Evolutionary conservation across 1,140 invertebrate species (phyloP).

Genomic region (Harlomillsia oculata): DNA sequence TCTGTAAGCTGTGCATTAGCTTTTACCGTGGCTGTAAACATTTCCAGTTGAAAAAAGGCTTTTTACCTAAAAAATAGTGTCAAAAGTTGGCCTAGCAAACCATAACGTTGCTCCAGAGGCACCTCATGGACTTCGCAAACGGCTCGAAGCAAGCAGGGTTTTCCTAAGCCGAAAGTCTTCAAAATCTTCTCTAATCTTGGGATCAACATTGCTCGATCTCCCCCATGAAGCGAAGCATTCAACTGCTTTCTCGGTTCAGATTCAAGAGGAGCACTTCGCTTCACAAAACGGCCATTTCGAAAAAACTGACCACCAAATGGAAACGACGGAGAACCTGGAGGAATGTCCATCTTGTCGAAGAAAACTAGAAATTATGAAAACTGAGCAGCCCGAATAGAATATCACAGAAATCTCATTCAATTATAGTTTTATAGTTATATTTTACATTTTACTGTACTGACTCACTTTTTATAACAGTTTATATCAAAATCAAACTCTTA

Average conservation of each 20-base stretch:
- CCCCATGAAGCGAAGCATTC: constrained; percentile 9
- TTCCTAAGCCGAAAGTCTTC: constrained; percentile 17
- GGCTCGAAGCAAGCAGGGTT: constrained; percentile 25
- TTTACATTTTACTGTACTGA: no score
- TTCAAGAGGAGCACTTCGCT: background rate
- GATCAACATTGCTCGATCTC: constrained; percentile 20
- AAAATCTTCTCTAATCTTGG: constrained; percentile 28
- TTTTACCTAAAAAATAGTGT: constrained; percentile 27
- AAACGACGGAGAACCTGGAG: constrained; percentile 3
- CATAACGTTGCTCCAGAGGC: constrained; percentile 13
- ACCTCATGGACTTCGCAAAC: constrained; percentile 33
- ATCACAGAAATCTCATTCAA: no score
- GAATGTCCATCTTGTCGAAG: constrained; percentile 28
- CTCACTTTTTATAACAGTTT: no score
- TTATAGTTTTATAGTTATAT: no score
- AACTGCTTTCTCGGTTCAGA: background rate
- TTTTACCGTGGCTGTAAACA: background rate
- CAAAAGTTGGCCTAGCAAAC: constrained; percentile 28
- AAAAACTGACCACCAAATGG: constrained; percentile 1
- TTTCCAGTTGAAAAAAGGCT: background rate
- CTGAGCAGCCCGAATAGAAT: no score
- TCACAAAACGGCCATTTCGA: background rate
- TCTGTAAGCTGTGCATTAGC: no score
- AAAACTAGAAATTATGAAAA: constrained; percentile 23
- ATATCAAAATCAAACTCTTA: no score